These are phyloP conservation scores for Trachemys scripta DNA, from an alignment of 2,113 vertebrate species.

Conservation along the genomic window DNA sequence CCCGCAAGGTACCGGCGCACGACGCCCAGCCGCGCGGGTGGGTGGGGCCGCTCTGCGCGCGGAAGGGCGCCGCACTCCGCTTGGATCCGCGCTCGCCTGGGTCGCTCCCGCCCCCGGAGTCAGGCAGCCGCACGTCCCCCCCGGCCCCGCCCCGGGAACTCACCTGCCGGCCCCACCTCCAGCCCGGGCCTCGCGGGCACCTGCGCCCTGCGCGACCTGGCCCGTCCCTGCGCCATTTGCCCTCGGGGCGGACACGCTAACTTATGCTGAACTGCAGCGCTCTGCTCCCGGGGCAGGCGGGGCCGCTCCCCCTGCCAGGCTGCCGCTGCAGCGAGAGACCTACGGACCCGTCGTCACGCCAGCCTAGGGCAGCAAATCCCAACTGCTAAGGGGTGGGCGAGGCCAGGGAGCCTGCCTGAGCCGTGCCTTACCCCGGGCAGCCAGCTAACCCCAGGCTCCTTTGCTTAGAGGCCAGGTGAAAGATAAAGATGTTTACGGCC, in stretches of 20 bases:
- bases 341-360: too few relatives aligned
- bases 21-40: too few relatives aligned
- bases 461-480: too few relatives aligned
- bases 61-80: too few relatives aligned
- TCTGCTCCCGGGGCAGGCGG: not conserved
- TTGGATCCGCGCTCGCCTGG: not conserved
- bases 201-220: not conserved
- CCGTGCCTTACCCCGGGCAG: not conserved
- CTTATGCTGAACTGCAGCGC: not conserved
- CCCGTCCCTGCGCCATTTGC: too few relatives aligned
- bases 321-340: not conserved
- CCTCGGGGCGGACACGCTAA: too few relatives aligned
- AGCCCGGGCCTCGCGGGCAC: too few relatives aligned
- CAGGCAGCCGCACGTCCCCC: not conserved
- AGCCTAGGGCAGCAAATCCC: too few relatives aligned
- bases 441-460: not conserved
- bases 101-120: not conserved
- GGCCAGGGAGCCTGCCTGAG: not conserved
- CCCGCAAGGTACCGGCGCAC: too few relatives aligned
- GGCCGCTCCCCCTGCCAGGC: not conserved
- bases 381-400: not conserved
- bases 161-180: slow-evolving; percentile 35
- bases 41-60: too few relatives aligned
- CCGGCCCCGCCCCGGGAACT: not conserved
- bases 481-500: too few relatives aligned